A percentile compares a stretch with the other conserved stretches of the same genome.
These are phyloP conservation scores for Polyodon spathula DNA, from an alignment of 2,113 vertebrate species.

Conservation along the genomic window DNA sequence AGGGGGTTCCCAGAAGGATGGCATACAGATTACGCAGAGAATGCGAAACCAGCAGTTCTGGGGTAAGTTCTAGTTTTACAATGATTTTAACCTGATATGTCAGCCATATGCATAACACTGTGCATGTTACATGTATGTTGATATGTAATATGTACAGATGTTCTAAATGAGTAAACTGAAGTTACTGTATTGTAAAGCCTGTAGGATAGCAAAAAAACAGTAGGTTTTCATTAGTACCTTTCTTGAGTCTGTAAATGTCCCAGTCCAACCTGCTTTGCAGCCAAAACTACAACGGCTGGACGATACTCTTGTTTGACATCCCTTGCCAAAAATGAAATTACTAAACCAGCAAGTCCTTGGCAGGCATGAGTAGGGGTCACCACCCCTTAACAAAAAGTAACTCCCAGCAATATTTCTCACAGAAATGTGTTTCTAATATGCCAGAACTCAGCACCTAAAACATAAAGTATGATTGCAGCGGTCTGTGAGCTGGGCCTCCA, in stretches of 20 bases:
- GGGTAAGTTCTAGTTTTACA: slow-evolving; percentile 64
- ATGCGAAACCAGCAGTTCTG: slow-evolving; percentile 79
- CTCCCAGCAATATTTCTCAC: slow-evolving; percentile 15
- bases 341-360: slow-evolving; percentile 12
- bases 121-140: no score
- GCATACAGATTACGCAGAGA: slow-evolving; percentile 76
- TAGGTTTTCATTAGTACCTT: not conserved
- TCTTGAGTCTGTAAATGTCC: not conserved
- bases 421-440: slow-evolving; percentile 30
- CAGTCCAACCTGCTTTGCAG: not conserved
- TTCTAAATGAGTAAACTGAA: no score
- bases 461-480: slow-evolving; percentile 12
- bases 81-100: no score
- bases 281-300: not conserved
- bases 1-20: slow-evolving; percentile 78
- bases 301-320: not conserved
- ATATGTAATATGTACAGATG: no score
- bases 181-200: no score
- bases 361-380: slow-evolving; percentile 12
- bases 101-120: no score
- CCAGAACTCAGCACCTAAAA: slow-evolving; percentile 15
- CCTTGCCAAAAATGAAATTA: slow-evolving; percentile 10
- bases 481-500: not conserved
- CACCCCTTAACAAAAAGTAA: slow-evolving; percentile 16
- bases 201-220: no score